These are phyloP conservation scores for Tetragonula clypearis DNA, from an alignment of 1,140 invertebrate genomes.

Conservation along the genomic window DNA sequence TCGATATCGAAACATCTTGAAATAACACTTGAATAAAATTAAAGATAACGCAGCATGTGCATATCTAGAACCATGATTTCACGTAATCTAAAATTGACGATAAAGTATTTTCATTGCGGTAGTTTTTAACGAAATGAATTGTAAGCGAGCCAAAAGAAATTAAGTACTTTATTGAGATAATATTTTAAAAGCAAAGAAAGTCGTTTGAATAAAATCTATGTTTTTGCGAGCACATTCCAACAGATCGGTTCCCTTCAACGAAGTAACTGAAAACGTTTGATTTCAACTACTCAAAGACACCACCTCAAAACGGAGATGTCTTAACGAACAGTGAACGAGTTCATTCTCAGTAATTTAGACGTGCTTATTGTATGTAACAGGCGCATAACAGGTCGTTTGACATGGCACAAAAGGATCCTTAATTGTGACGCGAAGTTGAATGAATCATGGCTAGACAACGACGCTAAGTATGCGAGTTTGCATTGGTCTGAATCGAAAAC, in stretches of 20 bases:
- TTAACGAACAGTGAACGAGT: conserved; percentile 68
- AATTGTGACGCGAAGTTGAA: conserved; percentile 63
- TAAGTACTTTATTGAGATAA: not conserved
- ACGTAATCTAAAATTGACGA: too few relatives aligned
- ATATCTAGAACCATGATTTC: too few relatives aligned
- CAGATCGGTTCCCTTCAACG: not conserved
- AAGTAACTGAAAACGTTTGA: not conserved
- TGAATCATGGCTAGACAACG: conserved; percentile 24
- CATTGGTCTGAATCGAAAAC: conserved; percentile 49
- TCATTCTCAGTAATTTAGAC: conserved; percentile 65
- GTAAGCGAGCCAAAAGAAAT: not conserved
- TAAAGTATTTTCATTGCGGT: too few relatives aligned
- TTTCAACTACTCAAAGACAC: conserved; percentile 13
- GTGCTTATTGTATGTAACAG: conserved; percentile 70
- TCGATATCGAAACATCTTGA: too few relatives aligned
- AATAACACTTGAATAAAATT: too few relatives aligned
- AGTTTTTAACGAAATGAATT: too few relatives aligned
- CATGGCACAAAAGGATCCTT: conserved; percentile 68
- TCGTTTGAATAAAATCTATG: not conserved
- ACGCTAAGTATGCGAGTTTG: conserved; percentile 14
- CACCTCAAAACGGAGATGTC: conserved; percentile 1
- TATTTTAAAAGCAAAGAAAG: not conserved
- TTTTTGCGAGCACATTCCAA: not conserved
- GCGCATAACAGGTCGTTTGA: conserved; percentile 67
- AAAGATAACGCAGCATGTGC: too few relatives aligned